These are phyloP conservation scores for Corythoichthys haematopterus DNA, from an alignment of 2,113 vertebrate genomes.

Conservation along the genomic window DNA sequence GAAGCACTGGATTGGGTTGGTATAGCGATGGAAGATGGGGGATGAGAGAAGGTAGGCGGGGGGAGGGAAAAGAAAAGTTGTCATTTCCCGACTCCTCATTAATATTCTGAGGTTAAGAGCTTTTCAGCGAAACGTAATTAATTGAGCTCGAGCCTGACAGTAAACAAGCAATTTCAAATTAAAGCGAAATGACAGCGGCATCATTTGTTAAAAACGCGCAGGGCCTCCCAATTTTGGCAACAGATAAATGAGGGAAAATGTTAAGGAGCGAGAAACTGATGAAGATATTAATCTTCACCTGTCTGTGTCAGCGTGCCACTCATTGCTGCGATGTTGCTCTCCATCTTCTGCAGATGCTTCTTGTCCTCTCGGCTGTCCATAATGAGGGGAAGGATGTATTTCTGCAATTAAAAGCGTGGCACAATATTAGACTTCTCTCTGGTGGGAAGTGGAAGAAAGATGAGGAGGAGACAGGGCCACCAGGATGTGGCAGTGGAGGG, in stretches of 20 bases:
- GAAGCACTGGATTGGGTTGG: constrained; percentile 52
- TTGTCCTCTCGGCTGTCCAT: constrained; percentile 93
- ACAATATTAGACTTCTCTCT: constrained; percentile 70
- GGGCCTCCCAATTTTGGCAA: constrained; percentile 92
- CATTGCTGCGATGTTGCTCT: constrained; percentile 90
- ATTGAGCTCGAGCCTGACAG: constrained; percentile 99
- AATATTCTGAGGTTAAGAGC: constrained; percentile 99
- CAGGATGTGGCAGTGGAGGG: constrained; percentile 21
- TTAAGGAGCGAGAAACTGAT: constrained; percentile 85
- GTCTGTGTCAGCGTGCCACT: constrained; percentile 99
- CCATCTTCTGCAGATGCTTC: constrained; percentile 96
- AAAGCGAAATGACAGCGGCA: constrained; percentile 99
- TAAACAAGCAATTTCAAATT: constrained; percentile 99
- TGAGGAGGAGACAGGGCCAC: constrained; percentile 41
- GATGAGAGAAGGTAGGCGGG: constrained; percentile 26
- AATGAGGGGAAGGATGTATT: constrained; percentile 96
- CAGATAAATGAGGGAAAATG: constrained; percentile 98
- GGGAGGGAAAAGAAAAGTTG: constrained; percentile 79
- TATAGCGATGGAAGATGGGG: constrained; percentile 34
- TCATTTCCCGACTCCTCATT: constrained; percentile 99
- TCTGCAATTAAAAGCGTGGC: constrained; percentile 82
- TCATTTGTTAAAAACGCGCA: constrained; percentile 97
- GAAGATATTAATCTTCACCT: constrained; percentile 99
- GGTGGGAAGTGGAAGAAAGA: constrained; percentile 46
- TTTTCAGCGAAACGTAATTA: constrained; percentile 99